These are phyloP conservation scores for Myotis brandtii DNA, from an alignment of 2,113 vertebrate genomes.

Conservation along the genomic window DNA sequence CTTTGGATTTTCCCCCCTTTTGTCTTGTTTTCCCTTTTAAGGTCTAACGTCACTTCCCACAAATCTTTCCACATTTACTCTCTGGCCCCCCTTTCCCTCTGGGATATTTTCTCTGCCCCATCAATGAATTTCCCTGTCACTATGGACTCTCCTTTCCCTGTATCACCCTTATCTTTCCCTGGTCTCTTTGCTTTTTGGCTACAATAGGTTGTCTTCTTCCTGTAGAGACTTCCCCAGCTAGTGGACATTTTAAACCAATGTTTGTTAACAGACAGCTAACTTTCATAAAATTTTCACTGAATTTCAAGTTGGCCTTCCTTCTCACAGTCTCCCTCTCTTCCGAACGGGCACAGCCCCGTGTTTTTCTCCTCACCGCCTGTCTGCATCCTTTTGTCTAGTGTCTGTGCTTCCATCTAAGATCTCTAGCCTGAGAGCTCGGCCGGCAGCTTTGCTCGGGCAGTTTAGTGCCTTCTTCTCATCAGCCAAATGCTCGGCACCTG, in stretches of 20 bases:
- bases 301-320: background rate
- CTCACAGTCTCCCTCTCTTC: background rate
- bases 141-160: background rate
- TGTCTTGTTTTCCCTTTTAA: background rate
- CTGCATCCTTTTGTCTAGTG: background rate
- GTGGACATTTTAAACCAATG: background rate
- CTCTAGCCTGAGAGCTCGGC: background rate
- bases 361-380: background rate
- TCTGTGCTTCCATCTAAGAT: background rate
- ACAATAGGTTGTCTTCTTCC: background rate
- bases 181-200: background rate
- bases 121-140: background rate
- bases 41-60: background rate
- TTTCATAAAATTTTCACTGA: background rate
- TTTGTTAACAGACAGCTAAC: background rate
- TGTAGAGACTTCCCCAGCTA: background rate
- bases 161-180: background rate
- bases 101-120: background rate
- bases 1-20: background rate
- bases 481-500: background rate
- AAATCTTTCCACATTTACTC: background rate
- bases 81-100: background rate
- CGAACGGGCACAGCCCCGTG: background rate
- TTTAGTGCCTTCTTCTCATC: background rate
- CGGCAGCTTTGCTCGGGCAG: background rate